Evolutionary conservation across 2,888 invertebrate species (phyloP), one percentile per base, ranked within the genome.

Genomic region (Elaeidobius kamerunicus): DNA sequence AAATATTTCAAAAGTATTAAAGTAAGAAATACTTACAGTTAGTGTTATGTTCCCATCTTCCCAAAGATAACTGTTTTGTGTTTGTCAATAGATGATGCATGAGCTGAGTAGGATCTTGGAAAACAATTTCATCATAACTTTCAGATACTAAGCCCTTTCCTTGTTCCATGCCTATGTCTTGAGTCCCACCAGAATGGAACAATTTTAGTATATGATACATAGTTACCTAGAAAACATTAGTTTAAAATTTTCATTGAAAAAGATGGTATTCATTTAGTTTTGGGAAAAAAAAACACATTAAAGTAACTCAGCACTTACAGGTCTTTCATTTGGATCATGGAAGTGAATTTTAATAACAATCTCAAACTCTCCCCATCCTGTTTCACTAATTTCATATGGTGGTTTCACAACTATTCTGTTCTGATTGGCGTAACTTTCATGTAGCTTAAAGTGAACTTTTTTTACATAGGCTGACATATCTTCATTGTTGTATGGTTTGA

Each of bases 281-380:
- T n/a, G n/a, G n/a, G n/a, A n/a, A n/a, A n/a, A n/a, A n/a, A n/a
- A n/a, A n/a, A n/a, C n/a, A n/a, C n/a, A n/a, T n/a, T n/a, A n/a
- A 2, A 28, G 4, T n/a, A 28, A 28, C 28, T 12, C n/a, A n/a
- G n/a, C 4, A 46, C 83, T 82, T 73, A 93, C 93, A 12, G 94
- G 91, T 69, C 91, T 79, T 74, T 96, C 99, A 67, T 93, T 94
- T 1, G 92, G 91, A 77, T 99, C 98, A 68, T 91, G 88, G 66
- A 99, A 99, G 72, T 93, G 94, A 57, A 99, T 91, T 72, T 97
- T 97, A 47, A 99, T 96, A 27, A 93, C 90, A 59, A 98, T 91
- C 75, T 99, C 98, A 72, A 99, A 99, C 76, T 99, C 99, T 61
- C 99, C 99, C 98, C 99, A 99, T 1, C 98, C 98, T 0, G 98